Evolutionary conservation across 2,888 invertebrate genomes (phyloP), one percentile per base, ranked within the genome.

Genomic region (Agonopterix arenella): DNA sequence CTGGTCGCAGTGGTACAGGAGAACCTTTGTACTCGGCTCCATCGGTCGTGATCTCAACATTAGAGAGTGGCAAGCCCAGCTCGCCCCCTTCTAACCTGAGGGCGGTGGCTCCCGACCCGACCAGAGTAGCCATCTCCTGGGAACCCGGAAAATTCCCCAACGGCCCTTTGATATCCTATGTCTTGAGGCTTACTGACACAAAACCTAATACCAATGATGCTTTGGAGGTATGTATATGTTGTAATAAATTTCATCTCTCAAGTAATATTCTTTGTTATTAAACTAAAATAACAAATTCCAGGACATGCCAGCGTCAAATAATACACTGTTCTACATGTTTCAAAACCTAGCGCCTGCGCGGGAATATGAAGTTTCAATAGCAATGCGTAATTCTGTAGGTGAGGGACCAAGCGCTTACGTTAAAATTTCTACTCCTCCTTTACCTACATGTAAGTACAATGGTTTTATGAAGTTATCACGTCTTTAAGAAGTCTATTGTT

Each of bases 41-140:
- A 10, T 95, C 95, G 53, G 92, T 93, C 0, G 93, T 94, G 46
- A 95, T 95, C 64, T 92, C 93, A 53, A 96, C 96, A 0, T 78
- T 92, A 42, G 91, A 95, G 4, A 91, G 90, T 51, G 96, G 95
- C 38, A 90, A 91, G 47, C 96, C 96, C 10, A 90, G 93, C 59
- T 97, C 95, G 0, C 91, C 94, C 18, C 95, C 97, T 5, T 85
- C 91, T 54, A 92, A 95, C 57, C 91, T 95, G 59, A 91, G 93
- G 59, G 93, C 95, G 13, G 92, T 94, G 51, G 92, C 96, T 3
- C 92, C 96, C 50, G 96, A 97, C 79, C 92, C 95, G 47, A 93
- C 93, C 61, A 92, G 96, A 61, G 93, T 97, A 55, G 95, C 96
- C 57, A 92, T 98, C 53, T 95, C 94, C 64, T 98, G 97, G 97